These are phyloP conservation scores for Neoarius graeffei DNA, from an alignment of 2,113 vertebrate species.

Conservation along the genomic window DNA sequence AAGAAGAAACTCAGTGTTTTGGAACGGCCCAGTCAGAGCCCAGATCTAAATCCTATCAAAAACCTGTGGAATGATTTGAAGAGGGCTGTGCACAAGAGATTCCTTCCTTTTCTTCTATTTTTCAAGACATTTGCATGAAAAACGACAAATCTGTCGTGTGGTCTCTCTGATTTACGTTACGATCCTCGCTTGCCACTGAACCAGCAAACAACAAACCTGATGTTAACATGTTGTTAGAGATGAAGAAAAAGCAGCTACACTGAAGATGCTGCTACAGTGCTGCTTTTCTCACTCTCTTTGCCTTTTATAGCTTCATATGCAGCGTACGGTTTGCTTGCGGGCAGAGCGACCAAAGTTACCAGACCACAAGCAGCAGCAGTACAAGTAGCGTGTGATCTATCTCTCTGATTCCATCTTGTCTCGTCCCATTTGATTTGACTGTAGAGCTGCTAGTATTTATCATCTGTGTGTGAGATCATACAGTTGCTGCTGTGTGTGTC, in stretches of 20 bases:
- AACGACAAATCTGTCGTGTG: neutral
- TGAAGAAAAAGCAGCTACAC: neutral
- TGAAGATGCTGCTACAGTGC: neutral
- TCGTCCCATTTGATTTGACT: neutral
- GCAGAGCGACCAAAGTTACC: neutral
- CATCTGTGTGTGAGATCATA: conserved; percentile 2
- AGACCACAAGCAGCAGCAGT: neutral
- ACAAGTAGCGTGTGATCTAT: neutral
- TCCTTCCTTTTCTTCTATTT: neutral
- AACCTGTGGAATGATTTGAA: neutral
- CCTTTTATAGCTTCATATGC: neutral
- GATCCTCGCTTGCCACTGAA: neutral
- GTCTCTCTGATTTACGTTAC: neutral
- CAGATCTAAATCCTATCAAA: neutral
- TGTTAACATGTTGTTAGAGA: neutral
- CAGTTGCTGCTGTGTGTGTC: neutral
- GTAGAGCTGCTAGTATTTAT: neutral
- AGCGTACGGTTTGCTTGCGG: neutral
- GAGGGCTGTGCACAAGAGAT: neutral
- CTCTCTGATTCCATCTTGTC: too few relatives aligned
- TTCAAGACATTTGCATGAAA: neutral
- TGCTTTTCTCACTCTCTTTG: neutral
- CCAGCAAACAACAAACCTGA: neutral
- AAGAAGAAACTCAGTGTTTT: neutral
- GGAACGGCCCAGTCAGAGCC: neutral